phyloP scores from a whole-genome alignment of 2,888 invertebrate genomes.

The Eurytoma californica region DNA sequence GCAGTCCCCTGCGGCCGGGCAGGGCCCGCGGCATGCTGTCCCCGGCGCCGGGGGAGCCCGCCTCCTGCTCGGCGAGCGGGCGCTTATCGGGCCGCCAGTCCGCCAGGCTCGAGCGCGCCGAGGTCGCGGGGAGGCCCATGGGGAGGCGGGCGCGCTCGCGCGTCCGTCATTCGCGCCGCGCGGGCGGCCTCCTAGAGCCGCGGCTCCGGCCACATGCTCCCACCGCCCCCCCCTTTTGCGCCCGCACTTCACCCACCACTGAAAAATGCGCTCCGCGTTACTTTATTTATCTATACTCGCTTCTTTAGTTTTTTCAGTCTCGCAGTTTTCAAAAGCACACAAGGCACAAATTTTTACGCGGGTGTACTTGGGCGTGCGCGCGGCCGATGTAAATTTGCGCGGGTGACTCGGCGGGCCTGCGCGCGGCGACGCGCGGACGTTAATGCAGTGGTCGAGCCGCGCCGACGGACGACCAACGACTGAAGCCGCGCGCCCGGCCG shows the following conservation, averaged over 20 bases:
- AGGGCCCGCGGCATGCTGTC: slow-evolving; percentile 76
- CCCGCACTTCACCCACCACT: too few species aligned
- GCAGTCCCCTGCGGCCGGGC: slow-evolving; percentile 73
- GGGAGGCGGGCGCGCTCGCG: slow-evolving; percentile 22
- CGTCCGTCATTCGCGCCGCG: slow-evolving; percentile 16
- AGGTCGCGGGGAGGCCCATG: slow-evolving; percentile 35
- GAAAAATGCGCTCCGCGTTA: too few species aligned
- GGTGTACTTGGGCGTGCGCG: neutral
- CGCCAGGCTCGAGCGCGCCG: slow-evolving; percentile 31
- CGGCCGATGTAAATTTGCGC: neutral
- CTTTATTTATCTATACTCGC: too few species aligned
- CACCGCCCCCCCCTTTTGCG: too few species aligned
- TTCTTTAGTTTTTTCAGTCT: too few species aligned
- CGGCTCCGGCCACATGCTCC: neutral
- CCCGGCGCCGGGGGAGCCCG: slow-evolving; percentile 30
- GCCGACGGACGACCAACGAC: slow-evolving; percentile 52
- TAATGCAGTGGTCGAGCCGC: slow-evolving; percentile 25
- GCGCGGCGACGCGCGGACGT: neutral
- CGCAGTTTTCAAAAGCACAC: too few species aligned
- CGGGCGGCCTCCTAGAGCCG: too few species aligned
- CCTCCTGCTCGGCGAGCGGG: slow-evolving; percentile 51
- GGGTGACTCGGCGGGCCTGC: neutral
- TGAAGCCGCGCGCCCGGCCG: slow-evolving; percentile 40
- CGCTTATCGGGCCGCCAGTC: slow-evolving; percentile 36
- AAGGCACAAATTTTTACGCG: too few species aligned